Evolutionary conservation across 2,888 invertebrate genomes (phyloP).

Genomic region (Drosophila nr. perissopoda): DNA sequence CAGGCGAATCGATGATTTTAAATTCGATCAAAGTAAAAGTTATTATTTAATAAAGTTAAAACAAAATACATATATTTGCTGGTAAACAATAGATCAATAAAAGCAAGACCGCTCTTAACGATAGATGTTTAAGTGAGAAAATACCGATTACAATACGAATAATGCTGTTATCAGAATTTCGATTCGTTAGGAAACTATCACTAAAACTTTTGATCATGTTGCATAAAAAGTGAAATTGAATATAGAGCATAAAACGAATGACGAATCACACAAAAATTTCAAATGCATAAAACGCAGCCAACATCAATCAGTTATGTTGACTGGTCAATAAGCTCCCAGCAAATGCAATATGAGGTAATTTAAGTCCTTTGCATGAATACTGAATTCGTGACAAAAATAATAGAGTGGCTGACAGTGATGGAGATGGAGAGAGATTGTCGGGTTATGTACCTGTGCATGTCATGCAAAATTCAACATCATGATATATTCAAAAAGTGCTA

Average conservation of each 20-base stretch:
- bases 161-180: not conserved
- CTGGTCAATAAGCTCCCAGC: not conserved
- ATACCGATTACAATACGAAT: not conserved
- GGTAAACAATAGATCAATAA: not conserved
- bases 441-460: not conserved
- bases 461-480: not conserved
- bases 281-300: conserved; percentile 10
- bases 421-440: not conserved
- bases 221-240: not conserved
- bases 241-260: conserved; percentile 21
- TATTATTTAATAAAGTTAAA: too few relatives aligned
- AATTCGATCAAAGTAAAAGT: not conserved
- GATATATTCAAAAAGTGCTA: not conserved
- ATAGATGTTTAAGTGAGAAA: not conserved
- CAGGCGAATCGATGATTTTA: not conserved
- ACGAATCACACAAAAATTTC: conserved; percentile 1
- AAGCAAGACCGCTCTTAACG: not conserved
- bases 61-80: not conserved
- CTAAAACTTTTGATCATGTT: conserved; percentile 33
- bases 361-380: conserved; percentile 8
- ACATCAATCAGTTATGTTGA: conserved; percentile 8
- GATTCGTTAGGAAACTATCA: not conserved
- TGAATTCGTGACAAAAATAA: not conserved
- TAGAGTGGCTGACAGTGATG: not conserved
- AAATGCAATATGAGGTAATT: not conserved